Evolutionary conservation across 1,140 invertebrate species (phyloP), one percentile per base, ranked within the genome.

Genomic region (Sminthurides bifidus): DNA sequence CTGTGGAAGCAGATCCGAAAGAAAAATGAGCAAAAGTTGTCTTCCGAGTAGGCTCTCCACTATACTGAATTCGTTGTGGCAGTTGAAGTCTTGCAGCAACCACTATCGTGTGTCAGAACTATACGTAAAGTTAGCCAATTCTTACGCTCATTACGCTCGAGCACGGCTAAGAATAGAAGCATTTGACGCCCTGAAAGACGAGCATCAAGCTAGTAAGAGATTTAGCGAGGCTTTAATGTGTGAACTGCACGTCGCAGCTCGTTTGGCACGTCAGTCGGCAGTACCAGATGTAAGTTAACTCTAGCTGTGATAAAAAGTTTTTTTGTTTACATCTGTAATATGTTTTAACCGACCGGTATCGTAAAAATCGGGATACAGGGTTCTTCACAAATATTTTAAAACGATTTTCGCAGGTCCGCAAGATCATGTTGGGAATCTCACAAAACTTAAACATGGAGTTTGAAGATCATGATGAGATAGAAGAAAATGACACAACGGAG

Each of bases 171-270:
- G 63, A 1, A 61, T 64, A 19, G 63, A 64, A 17, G 46, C 54
- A 17, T 64, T 64, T 54, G 59, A 61, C 33, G 49, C 53, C 0
- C 44, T 64, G 14, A 52, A 56, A 54, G 44, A 54, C 10, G 57
- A 61, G 27, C 59, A 65, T 58, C 40, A 52, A 12, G 6, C 27
- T 3, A 54, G 54, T 27, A 65, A 65, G 35, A 14, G 60, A 48
- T 65, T 48, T 40, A 65, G 57, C 53, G 63, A 65, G 58, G 63
- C 63, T n/a, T 41, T 65, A 29, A 27, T 61, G 10, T 65, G 63
- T 54, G 63, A 65, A 56, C 49, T 65, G 4, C 63, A 65, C 46
- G 57, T 61, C 12, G 59, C 63, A 27, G 63, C 63, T 5, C 19
- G 63, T 38, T 43, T 65, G 5, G 59, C 57, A 30, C 56, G 63